Base-by-base conservation (phyloP, 2,888 invertebrate species). In the Pseudococcus longispinus region DNA sequence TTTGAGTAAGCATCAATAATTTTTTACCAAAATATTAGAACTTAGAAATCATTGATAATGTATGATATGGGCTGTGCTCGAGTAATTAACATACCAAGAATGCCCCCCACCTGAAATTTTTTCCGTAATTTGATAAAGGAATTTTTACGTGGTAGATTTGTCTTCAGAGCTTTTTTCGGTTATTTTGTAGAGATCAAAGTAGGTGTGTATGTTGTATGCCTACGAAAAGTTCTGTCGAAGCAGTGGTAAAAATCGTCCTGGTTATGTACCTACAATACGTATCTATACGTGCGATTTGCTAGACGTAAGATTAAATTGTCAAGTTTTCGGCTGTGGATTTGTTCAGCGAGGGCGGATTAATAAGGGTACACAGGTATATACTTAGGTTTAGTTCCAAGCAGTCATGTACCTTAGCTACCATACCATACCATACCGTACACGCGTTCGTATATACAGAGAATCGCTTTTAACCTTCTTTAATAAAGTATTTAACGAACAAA, bases 401-500 rank as follows among this genome's bases (percentile, higher is more conserved):
- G 1, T 11, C 15, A 37, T 37, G 8, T 13, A 46, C 9, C 44
- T 6, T 13, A 46, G 9, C 9, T 13, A 46, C 5, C 2, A 13
- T 13, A 46, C 37, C 37, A n/a, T n/a, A n/a, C 9, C 4, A 51
- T n/a, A 15, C 13, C 0, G n/a, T n/a, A 51, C 51, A 51, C 51
- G 5, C 18, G 51, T 51, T 51, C n/a, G n/a, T 3, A 46, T 51
- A 51, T 0, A 51, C 4, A n/a, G 51, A 51, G 51, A 51, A 51
- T 51, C 51, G n/a, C 51, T 51, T 51, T 51, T 51, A 51, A n/a
- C 51, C 51, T 51, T 51, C 51, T 51, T 51, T n/a, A 51, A 51
- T 51, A 51, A 51, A 74, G 74, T 32, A 74, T 74, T 74, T 74
- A 74, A 37, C 74, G 23, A 32, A 74, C 74, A 74, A 74, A 74